These are phyloP conservation scores for Guaruba guarouba DNA, from an alignment of 2,113 vertebrate genomes.

Conservation along the genomic window DNA sequence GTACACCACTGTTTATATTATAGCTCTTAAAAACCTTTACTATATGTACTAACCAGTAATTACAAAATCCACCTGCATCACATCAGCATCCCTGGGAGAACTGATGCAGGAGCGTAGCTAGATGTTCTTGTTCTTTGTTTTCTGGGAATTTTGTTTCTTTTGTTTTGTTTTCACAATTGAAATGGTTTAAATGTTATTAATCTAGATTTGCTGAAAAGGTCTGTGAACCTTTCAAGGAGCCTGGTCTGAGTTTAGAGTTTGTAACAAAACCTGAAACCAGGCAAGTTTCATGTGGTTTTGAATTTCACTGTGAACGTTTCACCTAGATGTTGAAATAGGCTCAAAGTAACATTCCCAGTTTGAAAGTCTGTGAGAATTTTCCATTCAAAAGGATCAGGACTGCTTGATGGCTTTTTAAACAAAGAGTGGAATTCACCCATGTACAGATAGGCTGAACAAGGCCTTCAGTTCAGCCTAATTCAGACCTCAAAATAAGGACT, in stretches of 20 bases:
- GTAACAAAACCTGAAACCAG: slow-evolving; percentile 36
- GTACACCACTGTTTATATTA: slow-evolving; percentile 29
- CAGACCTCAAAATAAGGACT: slow-evolving; percentile 6
- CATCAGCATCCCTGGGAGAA: not conserved
- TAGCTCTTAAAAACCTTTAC: slow-evolving; percentile 52
- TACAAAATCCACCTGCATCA: not conserved
- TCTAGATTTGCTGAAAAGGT: slow-evolving; percentile 33
- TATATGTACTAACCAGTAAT: slow-evolving; percentile 20
- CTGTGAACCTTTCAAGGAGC: slow-evolving; percentile 27
- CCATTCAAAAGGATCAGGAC: slow-evolving; percentile 59
- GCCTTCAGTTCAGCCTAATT: slow-evolving; percentile 5
- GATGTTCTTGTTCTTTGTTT: slow-evolving; percentile 59
- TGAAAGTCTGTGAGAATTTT: slow-evolving; percentile 63
- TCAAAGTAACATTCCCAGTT: slow-evolving; percentile 63
- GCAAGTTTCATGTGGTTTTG: slow-evolving; percentile 41
- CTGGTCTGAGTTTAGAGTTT: slow-evolving; percentile 57
- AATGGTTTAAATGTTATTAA: slow-evolving; percentile 52
- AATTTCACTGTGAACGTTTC: slow-evolving; percentile 41
- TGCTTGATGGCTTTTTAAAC: slow-evolving; percentile 40
- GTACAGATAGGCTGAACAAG: not conserved
- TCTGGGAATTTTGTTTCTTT: not conserved
- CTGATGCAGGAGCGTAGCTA: slow-evolving; percentile 5
- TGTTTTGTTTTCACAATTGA: slow-evolving; percentile 58
- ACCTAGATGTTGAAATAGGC: slow-evolving; percentile 63
- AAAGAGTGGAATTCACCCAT: not conserved